A percentile compares a stretch with the other conserved stretches of the same genome.
Evolutionary conservation across 2,113 vertebrate species (phyloP).

Genomic region (Cairina moschata): DNA sequence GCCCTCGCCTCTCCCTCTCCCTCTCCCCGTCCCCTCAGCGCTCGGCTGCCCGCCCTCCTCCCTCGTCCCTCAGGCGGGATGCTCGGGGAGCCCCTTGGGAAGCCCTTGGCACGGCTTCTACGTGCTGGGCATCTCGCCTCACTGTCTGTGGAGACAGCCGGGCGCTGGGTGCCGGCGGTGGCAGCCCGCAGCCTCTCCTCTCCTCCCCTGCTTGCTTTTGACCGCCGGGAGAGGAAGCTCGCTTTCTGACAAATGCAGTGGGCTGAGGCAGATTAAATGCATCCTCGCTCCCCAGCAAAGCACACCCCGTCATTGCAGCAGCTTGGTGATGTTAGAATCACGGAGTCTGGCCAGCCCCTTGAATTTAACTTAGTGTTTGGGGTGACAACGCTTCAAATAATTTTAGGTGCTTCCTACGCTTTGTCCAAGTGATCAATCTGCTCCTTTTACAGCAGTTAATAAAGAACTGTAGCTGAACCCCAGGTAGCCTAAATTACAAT

Average conservation of each 20-base stretch:
- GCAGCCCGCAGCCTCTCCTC: rapidly evolving
- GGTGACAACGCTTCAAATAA: rapidly evolving
- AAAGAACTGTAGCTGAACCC: not conserved
- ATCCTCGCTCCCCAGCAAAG: rapidly evolving
- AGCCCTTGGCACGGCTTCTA: rapidly evolving
- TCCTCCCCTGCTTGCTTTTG: rapidly evolving
- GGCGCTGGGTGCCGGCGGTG: rapidly evolving
- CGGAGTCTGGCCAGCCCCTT: rapidly evolving
- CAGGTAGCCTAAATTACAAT: rapidly evolving
- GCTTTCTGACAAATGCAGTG: rapidly evolving
- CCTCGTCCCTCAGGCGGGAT: rapidly evolving
- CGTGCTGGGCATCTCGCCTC: rapidly evolving
- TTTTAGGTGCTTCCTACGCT: rapidly evolving
- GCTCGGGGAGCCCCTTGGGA: rapidly evolving
- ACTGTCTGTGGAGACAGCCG: too few relatives aligned
- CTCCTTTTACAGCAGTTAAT: rapidly evolving
- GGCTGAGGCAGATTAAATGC: rapidly evolving
- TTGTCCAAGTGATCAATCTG: rapidly evolving
- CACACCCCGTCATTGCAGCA: rapidly evolving
- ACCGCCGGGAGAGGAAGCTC: rapidly evolving
- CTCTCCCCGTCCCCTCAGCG: not conserved
- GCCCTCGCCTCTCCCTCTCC: too few relatives aligned
- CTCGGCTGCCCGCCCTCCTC: rapidly evolving
- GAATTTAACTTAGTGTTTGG: rapidly evolving
- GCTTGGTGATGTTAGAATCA: rapidly evolving